phyloP scores from a whole-genome alignment of 53 echinoderm and acorn worm genomes.

The Antedon mediterranea region DNA sequence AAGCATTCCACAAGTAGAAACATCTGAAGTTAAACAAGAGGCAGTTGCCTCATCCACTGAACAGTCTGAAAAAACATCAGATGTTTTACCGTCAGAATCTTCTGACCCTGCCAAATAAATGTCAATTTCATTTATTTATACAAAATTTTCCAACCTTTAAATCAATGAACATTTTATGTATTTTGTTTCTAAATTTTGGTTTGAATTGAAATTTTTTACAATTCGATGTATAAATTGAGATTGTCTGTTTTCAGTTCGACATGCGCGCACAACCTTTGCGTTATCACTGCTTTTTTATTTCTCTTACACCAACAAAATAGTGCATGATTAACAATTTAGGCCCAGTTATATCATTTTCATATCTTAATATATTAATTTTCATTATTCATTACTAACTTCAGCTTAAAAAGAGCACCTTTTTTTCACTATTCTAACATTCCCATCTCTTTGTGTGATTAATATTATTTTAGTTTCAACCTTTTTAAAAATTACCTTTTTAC shows the following conservation, averaged over 20 bases:
- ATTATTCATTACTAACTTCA: not conserved
- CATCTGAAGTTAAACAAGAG: not conserved
- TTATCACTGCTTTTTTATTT: not conserved
- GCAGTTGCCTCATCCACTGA: not conserved
- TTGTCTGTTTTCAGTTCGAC: not conserved
- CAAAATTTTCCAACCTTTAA: not conserved
- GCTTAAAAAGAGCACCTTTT: too few species aligned
- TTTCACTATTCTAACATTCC: not conserved
- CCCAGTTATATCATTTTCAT: not conserved
- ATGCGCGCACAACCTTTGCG: not conserved
- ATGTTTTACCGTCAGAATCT: not conserved
- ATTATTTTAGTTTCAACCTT: too few species aligned
- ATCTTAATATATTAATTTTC: not conserved
- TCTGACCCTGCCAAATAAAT: not conserved
- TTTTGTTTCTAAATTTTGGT: not conserved
- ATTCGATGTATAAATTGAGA: not conserved
- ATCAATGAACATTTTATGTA: not conserved
- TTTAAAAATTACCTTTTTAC: too few species aligned
- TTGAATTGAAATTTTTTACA: not conserved
- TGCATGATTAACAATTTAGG: not conserved
- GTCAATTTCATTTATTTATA: not conserved
- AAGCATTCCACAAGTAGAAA: not conserved
- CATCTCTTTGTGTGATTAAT: not conserved
- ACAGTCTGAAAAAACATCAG: not conserved
- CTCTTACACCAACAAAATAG: not conserved